Base-by-base conservation (phyloP, 2,113 vertebrate species). In the Peromyscus maniculatus region DNA sequence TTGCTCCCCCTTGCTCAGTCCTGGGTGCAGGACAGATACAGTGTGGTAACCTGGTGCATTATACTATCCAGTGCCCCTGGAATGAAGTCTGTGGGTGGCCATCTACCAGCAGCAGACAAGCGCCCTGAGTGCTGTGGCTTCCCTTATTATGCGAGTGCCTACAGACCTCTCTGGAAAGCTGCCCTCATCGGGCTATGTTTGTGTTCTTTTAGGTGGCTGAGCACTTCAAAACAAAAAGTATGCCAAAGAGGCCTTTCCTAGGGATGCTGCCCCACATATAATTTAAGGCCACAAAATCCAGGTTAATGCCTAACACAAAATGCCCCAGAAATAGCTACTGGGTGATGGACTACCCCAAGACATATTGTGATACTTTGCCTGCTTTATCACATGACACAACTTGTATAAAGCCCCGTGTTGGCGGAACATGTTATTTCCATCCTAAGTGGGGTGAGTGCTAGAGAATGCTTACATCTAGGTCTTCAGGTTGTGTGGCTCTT, bases 1-100 rank as follows among this genome's bases (percentile, higher is more conserved):
- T 33, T 43, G 43, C 57, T 46, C 6, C 55, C 21, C 52, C 4
- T 2, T 36, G 13, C 9, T 75, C 67, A 59, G 64, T 57, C 57
- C 66, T n/a, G 64, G 59, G 43, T 33, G 52, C 71, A n/a, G 0
- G 17, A 12, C 26, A 24, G 66, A 69, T 0, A 1, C 3, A 13
- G n/a, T 24, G 16, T 21, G 43, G 49, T 62, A 1, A 33, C 0
- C 39, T 26, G 26, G 9, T 7, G 5, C 36, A 5, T 72, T 12
- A 2, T 1, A 10, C 75, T 77, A 0, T 8, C 0, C 46, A 1
- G 12, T 49, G 33, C 9, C 10, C 15, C 22, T 0, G 43, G 87
- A 22, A 72, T 12, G 8, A 28, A 24, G 67, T 43, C 11, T 10
- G 31, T 26, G 55, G 59, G 43, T 2, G 2, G 26, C 87, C 36